These are phyloP conservation scores for Heteromyza rotundicornis DNA, from an alignment of 2,888 invertebrate species.

Conservation along the genomic window DNA sequence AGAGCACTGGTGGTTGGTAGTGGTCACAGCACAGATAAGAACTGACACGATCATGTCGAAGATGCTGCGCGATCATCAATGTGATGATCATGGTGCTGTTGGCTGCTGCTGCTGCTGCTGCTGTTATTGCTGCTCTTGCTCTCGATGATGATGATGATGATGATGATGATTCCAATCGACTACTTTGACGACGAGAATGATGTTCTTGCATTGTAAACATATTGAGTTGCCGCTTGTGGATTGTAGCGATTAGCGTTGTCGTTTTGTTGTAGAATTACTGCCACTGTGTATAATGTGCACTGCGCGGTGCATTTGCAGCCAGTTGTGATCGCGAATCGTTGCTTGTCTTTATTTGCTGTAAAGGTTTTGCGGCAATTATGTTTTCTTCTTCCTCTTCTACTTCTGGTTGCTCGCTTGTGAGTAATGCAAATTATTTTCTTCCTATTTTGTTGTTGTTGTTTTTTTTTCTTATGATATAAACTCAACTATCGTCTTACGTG, in stretches of 20 bases:
- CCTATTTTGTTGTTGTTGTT: not conserved
- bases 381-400: no score
- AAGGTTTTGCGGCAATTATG: conserved; percentile 11
- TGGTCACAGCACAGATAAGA: conserved; percentile 14
- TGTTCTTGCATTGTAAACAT: conserved; percentile 29
- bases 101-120: conserved; percentile 5
- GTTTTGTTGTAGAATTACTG: conserved; percentile 1
- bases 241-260: conserved; percentile 20
- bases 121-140: conserved; percentile 11
- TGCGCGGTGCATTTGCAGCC: no score
- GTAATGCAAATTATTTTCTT: not conserved
- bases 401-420: no score
- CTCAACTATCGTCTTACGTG: no score
- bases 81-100: not conserved
- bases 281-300: conserved; percentile 11
- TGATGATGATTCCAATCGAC: conserved; percentile 5
- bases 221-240: conserved; percentile 22
- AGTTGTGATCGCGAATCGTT: not conserved
- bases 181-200: conserved; percentile 18
- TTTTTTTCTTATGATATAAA: not conserved
- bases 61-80: not conserved
- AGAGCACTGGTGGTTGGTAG: no score
- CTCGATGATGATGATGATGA: not conserved
- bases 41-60: conserved; percentile 29
- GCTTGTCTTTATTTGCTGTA: conserved; percentile 6